phyloP scores from a whole-genome alignment of 2,888 invertebrate species.

The Pardosa pseudoannulata region DNA sequence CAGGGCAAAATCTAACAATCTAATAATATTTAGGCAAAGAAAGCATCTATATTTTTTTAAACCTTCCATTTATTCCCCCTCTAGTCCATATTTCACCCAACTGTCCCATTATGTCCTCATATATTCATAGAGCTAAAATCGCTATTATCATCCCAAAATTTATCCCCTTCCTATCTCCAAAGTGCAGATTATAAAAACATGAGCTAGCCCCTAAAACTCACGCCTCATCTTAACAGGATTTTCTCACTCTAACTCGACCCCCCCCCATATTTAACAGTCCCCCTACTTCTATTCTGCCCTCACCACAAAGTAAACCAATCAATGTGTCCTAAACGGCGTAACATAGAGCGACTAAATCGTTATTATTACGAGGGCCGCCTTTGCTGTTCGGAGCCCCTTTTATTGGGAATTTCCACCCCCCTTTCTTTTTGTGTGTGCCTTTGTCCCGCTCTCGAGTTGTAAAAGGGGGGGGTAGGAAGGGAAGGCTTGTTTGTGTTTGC shows the following conservation, averaged over 20 bases:
- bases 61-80: not conserved
- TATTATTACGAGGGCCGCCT: slow-evolving; percentile 52
- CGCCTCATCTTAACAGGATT: slow-evolving; percentile 19
- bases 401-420: not conserved
- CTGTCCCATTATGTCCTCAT: not conserved
- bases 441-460: slow-evolving; percentile 4
- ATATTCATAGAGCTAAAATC: not conserved
- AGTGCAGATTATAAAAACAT: slow-evolving; percentile 10
- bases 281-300: not conserved
- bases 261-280: not conserved
- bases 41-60: no score
- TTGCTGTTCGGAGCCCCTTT: slow-evolving; percentile 18
- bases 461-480: no score
- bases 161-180: not conserved
- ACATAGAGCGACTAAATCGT: slow-evolving; percentile 50
- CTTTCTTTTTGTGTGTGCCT: not conserved
- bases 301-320: slow-evolving; percentile 69
- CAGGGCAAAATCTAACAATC: no score
- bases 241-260: not conserved
- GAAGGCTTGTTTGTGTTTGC: slow-evolving; percentile 64
- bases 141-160: slow-evolving; percentile 7
- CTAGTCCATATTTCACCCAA: not conserved
- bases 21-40: not conserved
- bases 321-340: slow-evolving; percentile 61
- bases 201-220: slow-evolving; percentile 9